Evolutionary conservation across 2,797 vertebrate genomes (phyloP), one percentile per base, ranked within the genome.

Genomic region (Threskiornis aethiopicus): DNA sequence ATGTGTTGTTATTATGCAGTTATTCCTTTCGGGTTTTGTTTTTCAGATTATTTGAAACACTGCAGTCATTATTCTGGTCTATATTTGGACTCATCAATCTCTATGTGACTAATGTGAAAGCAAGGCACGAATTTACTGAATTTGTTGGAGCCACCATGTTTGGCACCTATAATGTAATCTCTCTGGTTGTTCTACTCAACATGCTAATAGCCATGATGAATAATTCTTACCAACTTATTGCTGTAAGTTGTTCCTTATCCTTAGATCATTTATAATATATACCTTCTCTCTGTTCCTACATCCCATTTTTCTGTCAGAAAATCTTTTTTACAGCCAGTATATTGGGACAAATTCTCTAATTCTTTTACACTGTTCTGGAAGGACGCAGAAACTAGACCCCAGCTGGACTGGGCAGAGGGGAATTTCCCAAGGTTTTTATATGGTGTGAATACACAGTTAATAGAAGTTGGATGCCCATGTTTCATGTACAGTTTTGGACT

Each of bases 201-300:
- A 99, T 99, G 99, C 97, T 99, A 29, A 99, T 99, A 90, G 99
- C 99, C 65, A 99, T 99, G 99, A 99, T 99, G 99, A 99, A 99
- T 97, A 99, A 99, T 97, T 99, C 99, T 71, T 99, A 99, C 96
- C 99, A 99, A 94, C 99, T 99, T 83, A 99, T 99, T 95, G 99
- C 99, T 87, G 99, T 99, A 98, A 99, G 99, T 98, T 69, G 4
- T 72, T 87, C 52, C 46, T 79, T 55, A 24, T 58, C 89, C 57
- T 93, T 58, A 46, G 25, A 54, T 71, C 0, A 47, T 82, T 91
- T 95, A n/a, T 72, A 78, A 52, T 82, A 58, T 18, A 10, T 75
- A 35, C 4, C 15, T 44, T 71, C 28, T 85, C 42, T 58, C 33
- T 55, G 35, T 93, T 87, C 13, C 47, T 41, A 42, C 8, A 20